These are phyloP conservation scores for Temnopleurus reevesii DNA, from an alignment of 53 echinoderm and acorn worm species.

Conservation along the genomic window DNA sequence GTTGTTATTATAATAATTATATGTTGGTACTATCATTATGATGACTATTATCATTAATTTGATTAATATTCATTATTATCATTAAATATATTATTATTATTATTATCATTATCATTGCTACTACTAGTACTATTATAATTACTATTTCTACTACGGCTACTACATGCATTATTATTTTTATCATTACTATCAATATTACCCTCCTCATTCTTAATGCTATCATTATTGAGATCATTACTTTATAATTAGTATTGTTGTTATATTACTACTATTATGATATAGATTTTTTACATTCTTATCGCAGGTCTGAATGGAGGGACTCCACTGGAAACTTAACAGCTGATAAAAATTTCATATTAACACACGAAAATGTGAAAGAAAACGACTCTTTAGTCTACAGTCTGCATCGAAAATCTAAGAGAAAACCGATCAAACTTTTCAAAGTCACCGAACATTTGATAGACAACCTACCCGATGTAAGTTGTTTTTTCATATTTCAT, in stretches of 20 bases:
- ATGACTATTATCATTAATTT: too few species aligned
- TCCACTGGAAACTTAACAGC: not conserved
- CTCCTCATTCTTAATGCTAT: not conserved
- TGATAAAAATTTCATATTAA: conserved; percentile 20
- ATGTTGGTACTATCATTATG: too few species aligned
- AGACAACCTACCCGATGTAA: conserved; percentile 4
- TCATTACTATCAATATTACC: not conserved
- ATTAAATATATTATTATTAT: too few species aligned
- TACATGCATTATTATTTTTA: too few species aligned
- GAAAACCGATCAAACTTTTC: not conserved
- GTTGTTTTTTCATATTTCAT: too few species aligned
- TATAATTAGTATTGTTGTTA: not conserved
- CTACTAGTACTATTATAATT: not conserved
- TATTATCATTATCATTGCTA: too few species aligned
- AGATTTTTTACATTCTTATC: not conserved
- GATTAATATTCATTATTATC: too few species aligned
- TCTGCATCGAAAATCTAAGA: not conserved
- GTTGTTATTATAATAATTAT: too few species aligned
- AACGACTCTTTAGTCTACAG: not conserved
- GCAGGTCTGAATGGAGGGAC: not conserved
- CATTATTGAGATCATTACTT: not conserved
- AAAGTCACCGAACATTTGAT: conserved; percentile 6
- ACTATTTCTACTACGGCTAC: not conserved
- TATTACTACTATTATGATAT: too few species aligned
- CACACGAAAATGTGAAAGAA: not conserved